Percentiles rank a stretch among this genome's conserved stretches.
phyloP scores from a whole-genome alignment of 1,140 invertebrate genomes.

The Sycobia sp. region DNA sequence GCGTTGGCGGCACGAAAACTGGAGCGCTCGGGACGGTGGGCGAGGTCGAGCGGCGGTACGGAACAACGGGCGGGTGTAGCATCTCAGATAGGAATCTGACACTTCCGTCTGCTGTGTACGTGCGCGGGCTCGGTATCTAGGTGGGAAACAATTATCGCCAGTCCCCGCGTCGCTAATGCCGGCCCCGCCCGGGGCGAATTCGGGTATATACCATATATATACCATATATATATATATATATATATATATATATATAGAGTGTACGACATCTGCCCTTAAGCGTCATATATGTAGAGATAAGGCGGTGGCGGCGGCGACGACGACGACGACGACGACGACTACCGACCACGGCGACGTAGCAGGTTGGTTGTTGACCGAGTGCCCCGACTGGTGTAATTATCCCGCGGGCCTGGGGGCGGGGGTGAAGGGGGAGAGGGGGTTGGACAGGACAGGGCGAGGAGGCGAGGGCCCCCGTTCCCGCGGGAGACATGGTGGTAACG shows the following conservation, averaged over 20 bases:
- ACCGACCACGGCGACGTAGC: neutral
- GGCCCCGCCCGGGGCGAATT: neutral
- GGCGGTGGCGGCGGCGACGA: too few relatives aligned
- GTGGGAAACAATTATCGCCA: slow-evolving; percentile 27
- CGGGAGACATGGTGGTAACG: slow-evolving; percentile 23
- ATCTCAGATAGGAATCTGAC: slow-evolving; percentile 58
- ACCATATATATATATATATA: too few relatives aligned
- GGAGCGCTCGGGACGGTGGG: neutral
- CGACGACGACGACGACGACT: too few relatives aligned
- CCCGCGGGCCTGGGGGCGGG: neutral
- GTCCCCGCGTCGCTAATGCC: neutral
- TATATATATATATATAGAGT: too few relatives aligned
- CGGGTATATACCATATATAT: too few relatives aligned
- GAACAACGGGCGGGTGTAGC: slow-evolving; percentile 18
- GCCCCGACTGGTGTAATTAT: slow-evolving; percentile 5
- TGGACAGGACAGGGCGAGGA: too few relatives aligned
- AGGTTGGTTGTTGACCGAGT: slow-evolving; percentile 30
- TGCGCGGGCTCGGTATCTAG: too few relatives aligned
- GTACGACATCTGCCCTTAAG: slow-evolving; percentile 37
- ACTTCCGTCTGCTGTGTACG: slow-evolving; percentile 38
- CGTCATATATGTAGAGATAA: slow-evolving; percentile 29
- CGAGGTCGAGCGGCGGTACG: too few relatives aligned
- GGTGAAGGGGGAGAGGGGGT: too few relatives aligned
- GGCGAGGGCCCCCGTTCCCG: too few relatives aligned
- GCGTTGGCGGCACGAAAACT: too few relatives aligned